Percentiles rank a stretch among this genome's conserved stretches.
Evolutionary conservation across 2,797 vertebrate genomes (phyloP).

Genomic region (Scolopax rusticola): DNA sequence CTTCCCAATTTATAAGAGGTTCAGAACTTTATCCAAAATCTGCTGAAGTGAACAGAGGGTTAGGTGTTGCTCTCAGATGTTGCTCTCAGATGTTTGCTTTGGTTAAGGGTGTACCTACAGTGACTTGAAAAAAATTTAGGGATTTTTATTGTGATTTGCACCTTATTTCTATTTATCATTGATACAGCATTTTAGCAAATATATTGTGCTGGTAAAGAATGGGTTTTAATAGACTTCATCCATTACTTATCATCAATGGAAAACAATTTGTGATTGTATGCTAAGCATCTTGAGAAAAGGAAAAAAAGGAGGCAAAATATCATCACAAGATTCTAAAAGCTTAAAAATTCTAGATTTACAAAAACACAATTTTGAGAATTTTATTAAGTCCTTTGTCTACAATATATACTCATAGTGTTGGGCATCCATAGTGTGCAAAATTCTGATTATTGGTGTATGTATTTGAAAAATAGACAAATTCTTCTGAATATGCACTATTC

Average conservation of each 20-base stretch:
- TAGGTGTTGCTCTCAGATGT: background rate
- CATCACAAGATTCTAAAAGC: background rate
- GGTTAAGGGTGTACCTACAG: background rate
- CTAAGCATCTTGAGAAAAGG: background rate
- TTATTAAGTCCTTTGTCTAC: background rate
- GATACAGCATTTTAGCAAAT: background rate
- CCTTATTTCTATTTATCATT: background rate
- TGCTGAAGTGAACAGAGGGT: background rate
- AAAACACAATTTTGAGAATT: background rate
- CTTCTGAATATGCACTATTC: background rate
- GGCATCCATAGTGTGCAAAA: background rate
- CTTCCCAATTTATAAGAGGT: background rate
- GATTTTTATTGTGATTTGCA: background rate
- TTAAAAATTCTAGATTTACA: background rate
- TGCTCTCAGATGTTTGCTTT: background rate
- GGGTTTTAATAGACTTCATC: background rate
- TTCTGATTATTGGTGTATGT: background rate
- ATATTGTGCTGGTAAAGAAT: background rate
- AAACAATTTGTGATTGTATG: background rate
- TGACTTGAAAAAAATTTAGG: background rate
- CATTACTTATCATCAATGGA: background rate
- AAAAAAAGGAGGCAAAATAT: background rate
- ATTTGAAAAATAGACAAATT: background rate
- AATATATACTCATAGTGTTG: background rate
- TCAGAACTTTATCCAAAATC: background rate